These are phyloP conservation scores for Sus scrofa DNA, from an alignment of 2,113 vertebrate genomes.

Conservation along the genomic window DNA sequence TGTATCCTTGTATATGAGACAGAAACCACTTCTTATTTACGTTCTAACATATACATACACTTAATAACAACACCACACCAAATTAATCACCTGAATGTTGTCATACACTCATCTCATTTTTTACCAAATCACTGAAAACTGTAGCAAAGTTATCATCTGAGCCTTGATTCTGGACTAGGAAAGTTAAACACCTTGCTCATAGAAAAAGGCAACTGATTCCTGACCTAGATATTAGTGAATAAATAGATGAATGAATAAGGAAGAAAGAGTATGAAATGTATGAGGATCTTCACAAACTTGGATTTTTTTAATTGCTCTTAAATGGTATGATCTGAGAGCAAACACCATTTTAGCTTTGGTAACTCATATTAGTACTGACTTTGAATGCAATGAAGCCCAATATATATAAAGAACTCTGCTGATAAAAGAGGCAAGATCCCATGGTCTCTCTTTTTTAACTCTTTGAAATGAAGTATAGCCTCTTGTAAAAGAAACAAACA, in stretches of 20 bases:
- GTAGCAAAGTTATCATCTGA: neutral
- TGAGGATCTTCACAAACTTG: neutral
- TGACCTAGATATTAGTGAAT: neutral
- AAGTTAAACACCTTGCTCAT: neutral
- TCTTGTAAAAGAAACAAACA: slow-evolving; percentile 4
- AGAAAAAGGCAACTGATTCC: neutral
- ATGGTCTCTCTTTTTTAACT: neutral
- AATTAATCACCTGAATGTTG: neutral
- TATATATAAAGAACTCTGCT: neutral
- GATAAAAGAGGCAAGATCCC: neutral
- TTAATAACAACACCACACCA: neutral
- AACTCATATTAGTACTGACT: neutral
- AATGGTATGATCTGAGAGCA: neutral
- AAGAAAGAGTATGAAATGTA: neutral
- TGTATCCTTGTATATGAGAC: neutral
- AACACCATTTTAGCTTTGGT: neutral
- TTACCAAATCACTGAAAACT: neutral
- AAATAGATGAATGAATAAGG: neutral
- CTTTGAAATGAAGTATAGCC: neutral
- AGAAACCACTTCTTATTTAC: neutral
- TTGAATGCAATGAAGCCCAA: neutral
- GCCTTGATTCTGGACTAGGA: neutral
- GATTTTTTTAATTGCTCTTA: neutral
- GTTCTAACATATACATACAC: neutral
- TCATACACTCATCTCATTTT: neutral